Evolutionary conservation across 2,113 vertebrate species (phyloP).

Genomic region (Bos javanicus): DNA sequence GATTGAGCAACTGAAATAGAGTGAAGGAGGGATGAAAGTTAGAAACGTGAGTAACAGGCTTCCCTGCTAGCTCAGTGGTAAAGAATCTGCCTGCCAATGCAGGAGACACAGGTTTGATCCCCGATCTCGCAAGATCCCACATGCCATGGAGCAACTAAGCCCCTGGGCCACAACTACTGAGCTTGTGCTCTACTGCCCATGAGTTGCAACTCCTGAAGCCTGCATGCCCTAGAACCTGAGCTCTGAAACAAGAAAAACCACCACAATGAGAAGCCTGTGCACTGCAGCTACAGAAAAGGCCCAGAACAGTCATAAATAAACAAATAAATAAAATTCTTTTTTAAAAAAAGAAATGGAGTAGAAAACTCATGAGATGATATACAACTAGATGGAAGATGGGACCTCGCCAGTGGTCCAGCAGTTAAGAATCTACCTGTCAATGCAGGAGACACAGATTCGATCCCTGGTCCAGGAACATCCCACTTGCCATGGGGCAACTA

Average conservation of each 20-base stretch:
- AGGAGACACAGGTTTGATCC: not conserved
- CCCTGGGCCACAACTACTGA: not conserved
- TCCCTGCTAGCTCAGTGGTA: not conserved
- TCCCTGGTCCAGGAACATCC: too few relatives aligned
- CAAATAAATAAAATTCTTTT: not conserved
- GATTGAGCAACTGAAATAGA: not conserved
- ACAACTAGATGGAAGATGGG: not conserved
- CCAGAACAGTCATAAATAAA: not conserved
- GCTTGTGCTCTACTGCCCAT: not conserved
- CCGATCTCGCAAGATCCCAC: not conserved
- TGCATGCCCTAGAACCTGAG: not conserved
- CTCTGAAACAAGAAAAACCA: not conserved
- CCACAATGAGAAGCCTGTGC: not conserved
- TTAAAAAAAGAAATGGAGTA: not conserved
- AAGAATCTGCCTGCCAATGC: not conserved
- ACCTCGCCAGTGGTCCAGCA: not conserved
- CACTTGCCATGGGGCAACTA: not conserved
- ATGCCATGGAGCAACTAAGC: not conserved
- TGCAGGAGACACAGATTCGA: not conserved
- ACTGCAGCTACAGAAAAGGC: not conserved
- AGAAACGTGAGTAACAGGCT: not conserved
- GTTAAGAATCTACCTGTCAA: not conserved
- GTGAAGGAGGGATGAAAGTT: not conserved
- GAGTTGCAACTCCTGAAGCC: not conserved
- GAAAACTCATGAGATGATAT: not conserved